A percentile compares a stretch with the other conserved stretches of the same genome.
phyloP scores from a whole-genome alignment of 2,113 vertebrate species.

The Astatotilapia flaviijosephi region DNA sequence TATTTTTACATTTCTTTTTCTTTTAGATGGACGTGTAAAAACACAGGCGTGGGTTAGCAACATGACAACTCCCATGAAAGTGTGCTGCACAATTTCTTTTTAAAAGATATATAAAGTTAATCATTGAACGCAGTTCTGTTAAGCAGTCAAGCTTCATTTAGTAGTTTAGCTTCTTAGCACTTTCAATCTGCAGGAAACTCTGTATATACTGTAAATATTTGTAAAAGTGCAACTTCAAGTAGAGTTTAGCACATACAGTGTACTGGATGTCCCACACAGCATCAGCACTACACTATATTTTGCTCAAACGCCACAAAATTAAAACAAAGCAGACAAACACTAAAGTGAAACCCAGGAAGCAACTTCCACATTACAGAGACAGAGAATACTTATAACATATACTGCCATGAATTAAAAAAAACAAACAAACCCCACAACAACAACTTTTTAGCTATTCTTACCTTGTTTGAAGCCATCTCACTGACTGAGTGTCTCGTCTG shows the following conservation, averaged over 20 bases:
- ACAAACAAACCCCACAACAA: not conserved
- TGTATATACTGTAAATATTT: not conserved
- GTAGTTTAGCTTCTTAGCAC: not conserved
- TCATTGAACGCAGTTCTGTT: not conserved
- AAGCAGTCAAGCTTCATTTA: not conserved
- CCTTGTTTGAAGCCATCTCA: constrained; percentile 99
- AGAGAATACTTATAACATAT: not conserved
- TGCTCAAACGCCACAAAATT: not conserved
- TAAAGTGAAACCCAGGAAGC: not conserved
- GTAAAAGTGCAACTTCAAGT: not conserved
- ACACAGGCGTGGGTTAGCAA: not conserved
- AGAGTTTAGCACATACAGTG: not conserved
- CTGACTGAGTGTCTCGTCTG: constrained; percentile 97
- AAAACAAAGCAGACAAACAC: not conserved
- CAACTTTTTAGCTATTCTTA: constrained; percentile 62
- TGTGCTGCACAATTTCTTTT: not conserved
- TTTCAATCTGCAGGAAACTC: not conserved
- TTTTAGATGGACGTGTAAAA: not conserved
- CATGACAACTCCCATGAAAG: not conserved
- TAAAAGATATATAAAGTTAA: not conserved
- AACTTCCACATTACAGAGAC: not conserved
- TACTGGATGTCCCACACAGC: not conserved
- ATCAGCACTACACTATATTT: not conserved
- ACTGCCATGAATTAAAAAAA: not conserved
- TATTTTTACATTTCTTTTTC: not conserved